These are phyloP conservation scores for Laupala kohalensis DNA, from an alignment of 1,140 invertebrate species.

Conservation along the genomic window DNA sequence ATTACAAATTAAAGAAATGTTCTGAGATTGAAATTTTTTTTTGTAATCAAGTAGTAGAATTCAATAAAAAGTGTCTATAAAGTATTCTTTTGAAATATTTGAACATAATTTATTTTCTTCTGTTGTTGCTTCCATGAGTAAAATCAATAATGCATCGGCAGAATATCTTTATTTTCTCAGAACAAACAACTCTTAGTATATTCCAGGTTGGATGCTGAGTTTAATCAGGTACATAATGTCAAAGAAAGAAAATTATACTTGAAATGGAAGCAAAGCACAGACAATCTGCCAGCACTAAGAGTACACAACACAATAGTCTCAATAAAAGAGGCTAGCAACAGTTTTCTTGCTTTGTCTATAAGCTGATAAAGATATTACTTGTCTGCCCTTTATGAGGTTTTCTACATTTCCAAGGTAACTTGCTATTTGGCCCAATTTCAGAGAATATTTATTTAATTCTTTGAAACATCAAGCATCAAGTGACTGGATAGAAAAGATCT, in stretches of 20 bases:
- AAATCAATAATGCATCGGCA: too few relatives aligned
- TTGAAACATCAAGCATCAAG: too few relatives aligned
- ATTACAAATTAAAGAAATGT: too few relatives aligned
- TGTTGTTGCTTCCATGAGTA: too few relatives aligned
- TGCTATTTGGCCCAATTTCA: neutral
- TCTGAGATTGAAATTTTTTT: too few relatives aligned
- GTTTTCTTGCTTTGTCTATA: neutral
- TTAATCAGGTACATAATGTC: neutral
- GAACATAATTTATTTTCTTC: too few relatives aligned
- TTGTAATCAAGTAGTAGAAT: too few relatives aligned
- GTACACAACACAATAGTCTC: neutral
- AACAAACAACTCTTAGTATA: too few relatives aligned
- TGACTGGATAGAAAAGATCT: too few relatives aligned
- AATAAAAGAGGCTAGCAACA: neutral
- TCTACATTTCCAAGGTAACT: neutral
- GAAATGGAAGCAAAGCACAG: neutral
- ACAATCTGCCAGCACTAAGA: neutral
- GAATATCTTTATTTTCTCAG: too few relatives aligned
- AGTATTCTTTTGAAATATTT: too few relatives aligned
- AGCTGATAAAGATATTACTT: neutral
- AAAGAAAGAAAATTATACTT: neutral
- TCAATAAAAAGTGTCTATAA: too few relatives aligned
- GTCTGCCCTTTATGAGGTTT: neutral
- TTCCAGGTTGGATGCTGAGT: neutral
- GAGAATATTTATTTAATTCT: neutral